Conservation (phyloP, 2,113 vertebrate species). For the Turdus rufiventris region DNA sequence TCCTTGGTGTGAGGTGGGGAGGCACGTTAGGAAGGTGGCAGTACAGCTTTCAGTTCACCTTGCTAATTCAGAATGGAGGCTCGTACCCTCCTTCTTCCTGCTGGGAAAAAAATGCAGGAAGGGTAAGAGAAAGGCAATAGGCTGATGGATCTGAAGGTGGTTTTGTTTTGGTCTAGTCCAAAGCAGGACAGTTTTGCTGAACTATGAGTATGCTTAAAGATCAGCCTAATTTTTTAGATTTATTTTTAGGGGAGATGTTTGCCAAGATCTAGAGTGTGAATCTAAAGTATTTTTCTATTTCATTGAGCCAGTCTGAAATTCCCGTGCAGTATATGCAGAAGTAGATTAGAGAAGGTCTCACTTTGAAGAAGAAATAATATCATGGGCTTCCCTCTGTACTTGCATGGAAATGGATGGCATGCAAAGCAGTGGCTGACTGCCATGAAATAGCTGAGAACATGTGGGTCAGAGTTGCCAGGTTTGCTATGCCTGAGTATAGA, state of each 20-base stretch:
- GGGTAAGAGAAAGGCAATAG: background rate
- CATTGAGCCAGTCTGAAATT: background rate
- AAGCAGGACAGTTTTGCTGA: background rate
- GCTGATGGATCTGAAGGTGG: background rate
- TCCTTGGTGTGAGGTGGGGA: background rate
- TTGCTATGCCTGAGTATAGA: background rate
- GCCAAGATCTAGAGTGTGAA: background rate
- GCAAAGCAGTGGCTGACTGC: background rate
- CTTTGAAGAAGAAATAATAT: background rate
- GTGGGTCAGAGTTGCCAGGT: background rate
- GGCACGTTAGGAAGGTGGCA: background rate
- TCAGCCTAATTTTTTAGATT: background rate
- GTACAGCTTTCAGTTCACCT: background rate
- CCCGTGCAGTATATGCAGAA: background rate
- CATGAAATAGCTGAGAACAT: background rate
- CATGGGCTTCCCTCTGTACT: background rate
- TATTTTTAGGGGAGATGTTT: background rate
- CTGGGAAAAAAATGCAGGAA: background rate
- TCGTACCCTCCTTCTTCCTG: accelerated
- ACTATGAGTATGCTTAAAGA: background rate
- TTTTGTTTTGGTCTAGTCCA: background rate
- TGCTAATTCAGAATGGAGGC: background rate
- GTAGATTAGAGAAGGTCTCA: background rate
- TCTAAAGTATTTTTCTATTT: background rate
- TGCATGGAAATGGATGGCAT: background rate